A percentile compares a stretch with the other conserved stretches of the same genome.
Evolutionary conservation across 1,140 invertebrate species (phyloP).

Genomic region (Ectropis grisescens): DNA sequence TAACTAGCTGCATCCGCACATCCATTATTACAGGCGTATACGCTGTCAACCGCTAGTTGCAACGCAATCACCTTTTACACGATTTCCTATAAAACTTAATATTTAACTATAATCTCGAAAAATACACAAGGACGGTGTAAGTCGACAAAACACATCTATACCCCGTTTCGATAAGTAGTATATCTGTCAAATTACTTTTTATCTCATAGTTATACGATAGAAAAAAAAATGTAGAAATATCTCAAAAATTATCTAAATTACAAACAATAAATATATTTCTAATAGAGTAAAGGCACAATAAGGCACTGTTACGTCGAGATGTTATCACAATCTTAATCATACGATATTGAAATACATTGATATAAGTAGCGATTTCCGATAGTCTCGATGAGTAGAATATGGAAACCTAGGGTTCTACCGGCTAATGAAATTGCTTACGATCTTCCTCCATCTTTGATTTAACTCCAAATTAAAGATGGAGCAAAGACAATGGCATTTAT

Average conservation of each 20-base stretch:
- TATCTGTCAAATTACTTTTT: conserved; percentile 40
- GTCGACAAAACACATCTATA: conserved; percentile 51
- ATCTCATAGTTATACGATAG: conserved; percentile 36
- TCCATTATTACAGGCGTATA: conserved; percentile 1
- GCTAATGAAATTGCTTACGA: conserved; percentile 32
- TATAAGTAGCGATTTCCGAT: conserved; percentile 44
- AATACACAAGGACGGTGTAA: conserved; percentile 69
- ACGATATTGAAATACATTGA: conserved; percentile 19
- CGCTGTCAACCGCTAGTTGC: conserved; percentile 30
- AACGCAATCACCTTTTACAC: conserved; percentile 47
- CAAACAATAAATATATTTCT: conserved; percentile 58
- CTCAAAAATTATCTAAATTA: conserved; percentile 49
- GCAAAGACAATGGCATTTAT: too few species aligned
- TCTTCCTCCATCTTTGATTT: too few species aligned
- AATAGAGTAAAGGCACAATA: conserved; percentile 53
- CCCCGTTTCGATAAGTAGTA: conserved; percentile 47
- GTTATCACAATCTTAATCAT: conserved; percentile 59
- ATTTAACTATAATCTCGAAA: conserved; percentile 61
- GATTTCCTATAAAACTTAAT: conserved; percentile 49
- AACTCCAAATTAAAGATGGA: too few species aligned
- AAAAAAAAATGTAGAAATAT: conserved; percentile 59
- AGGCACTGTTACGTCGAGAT: conserved; percentile 61
- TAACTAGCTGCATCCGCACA: conserved; percentile 37
- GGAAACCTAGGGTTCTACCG: conserved; percentile 47
- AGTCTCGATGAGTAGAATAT: conserved; percentile 50